phyloP scores from a whole-genome alignment of 2,888 invertebrate genomes.

The Vesta saturnalis region DNA sequence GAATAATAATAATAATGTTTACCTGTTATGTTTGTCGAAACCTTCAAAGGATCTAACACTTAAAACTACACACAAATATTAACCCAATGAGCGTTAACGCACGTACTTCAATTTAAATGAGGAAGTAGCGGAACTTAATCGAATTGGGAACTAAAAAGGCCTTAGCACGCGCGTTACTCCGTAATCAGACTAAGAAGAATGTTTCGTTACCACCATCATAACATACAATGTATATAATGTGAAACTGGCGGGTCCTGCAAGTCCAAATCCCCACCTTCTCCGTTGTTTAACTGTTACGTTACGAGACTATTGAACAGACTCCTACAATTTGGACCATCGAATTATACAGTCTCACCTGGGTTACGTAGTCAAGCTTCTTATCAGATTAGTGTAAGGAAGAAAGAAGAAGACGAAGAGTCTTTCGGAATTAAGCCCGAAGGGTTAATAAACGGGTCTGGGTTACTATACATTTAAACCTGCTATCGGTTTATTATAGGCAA shows the following conservation, averaged over 20 bases:
- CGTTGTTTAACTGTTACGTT: background rate
- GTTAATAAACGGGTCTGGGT: slow-evolving; percentile 15
- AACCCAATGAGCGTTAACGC: background rate
- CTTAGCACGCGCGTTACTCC: slow-evolving; percentile 29
- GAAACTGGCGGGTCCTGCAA: slow-evolving; percentile 17
- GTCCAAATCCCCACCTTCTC: slow-evolving; percentile 33
- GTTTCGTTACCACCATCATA: slow-evolving; percentile 11
- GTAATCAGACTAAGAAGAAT: slow-evolving; percentile 18
- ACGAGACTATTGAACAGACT: slow-evolving; percentile 32
- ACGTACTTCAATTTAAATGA: slow-evolving; percentile 15
- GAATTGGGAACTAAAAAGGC: slow-evolving; percentile 28
- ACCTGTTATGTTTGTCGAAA: too few relatives aligned
- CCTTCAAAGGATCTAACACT: too few relatives aligned
- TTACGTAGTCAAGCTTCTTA: slow-evolving; percentile 13
- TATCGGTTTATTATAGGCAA: background rate
- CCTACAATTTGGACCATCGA: slow-evolving; percentile 33
- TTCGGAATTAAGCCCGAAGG: slow-evolving; percentile 8
- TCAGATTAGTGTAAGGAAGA: background rate
- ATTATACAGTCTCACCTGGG: slow-evolving; percentile 17
- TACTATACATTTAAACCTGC: background rate
- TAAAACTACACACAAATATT: too few relatives aligned
- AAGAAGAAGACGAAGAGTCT: background rate
- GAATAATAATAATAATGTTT: too few relatives aligned
- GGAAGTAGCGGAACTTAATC: slow-evolving; percentile 29
- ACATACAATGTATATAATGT: slow-evolving; percentile 16